Evolutionary conservation across 2,888 invertebrate species (phyloP), one percentile per base, ranked within the genome.

Genomic region (Tachina grossa): DNA sequence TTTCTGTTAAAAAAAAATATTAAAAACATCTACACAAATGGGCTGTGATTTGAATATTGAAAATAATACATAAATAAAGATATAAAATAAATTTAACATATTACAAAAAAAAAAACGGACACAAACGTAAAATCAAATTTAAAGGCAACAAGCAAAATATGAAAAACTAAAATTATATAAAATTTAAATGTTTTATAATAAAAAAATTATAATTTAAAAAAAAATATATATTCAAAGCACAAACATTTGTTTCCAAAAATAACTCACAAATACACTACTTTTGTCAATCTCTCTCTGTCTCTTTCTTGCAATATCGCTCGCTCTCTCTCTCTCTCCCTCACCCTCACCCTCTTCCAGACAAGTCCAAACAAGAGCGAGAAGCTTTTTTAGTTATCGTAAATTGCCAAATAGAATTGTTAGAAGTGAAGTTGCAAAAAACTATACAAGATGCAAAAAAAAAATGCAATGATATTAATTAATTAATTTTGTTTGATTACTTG

Each of bases 41-140:
- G 87, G 87, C 87, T 88, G 87, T 88, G 87, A 88, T 88, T 88
- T 87, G 87, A 87, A 88, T 86, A 85, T 82, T 83, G 77, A 87
- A 84, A 69, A 83, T 71, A 74, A 83, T 81, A 87, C 61, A 71
- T 59, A 81, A 69, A 82, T 78, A 81, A 83, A 76, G 66, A 77
- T 8, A 80, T 22, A 79, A 65, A 77, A 72, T 78, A 79, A 79
- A 87, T 66, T 79, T 68, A 74, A 78, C 31, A 71, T 66, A 51
- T 74, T 61, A 74, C 59, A 19, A 77, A 55, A 43, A 53, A 41
- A 31, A 31, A 31, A 31, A 31, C 77, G 41, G 39, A 72, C 43
- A 63, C 43, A 78, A 61, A 71, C n/a, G 71, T 45, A 65, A 76
- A 83, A 80, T 74, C 66, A 84, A 84, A 79, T 66, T 79, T 55